Percentiles rank a stretch among this genome's conserved stretches.
These are phyloP conservation scores for Acanthisitta chloris DNA, from an alignment of 2,113 vertebrate species.

Conservation along the genomic window DNA sequence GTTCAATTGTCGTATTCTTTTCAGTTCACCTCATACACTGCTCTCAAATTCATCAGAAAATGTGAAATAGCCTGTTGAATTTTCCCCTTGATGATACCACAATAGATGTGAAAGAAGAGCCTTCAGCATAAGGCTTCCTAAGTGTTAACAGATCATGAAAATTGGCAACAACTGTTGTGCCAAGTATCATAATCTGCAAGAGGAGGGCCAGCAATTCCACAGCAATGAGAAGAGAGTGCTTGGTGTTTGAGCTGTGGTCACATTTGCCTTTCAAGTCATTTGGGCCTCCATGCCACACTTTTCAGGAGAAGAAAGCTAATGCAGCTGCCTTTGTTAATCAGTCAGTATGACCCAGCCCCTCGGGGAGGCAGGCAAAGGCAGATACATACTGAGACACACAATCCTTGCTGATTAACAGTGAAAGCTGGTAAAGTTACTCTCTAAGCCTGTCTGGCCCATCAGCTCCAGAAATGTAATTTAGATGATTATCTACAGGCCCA, in stretches of 20 bases:
- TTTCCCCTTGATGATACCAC: constrained; percentile 51
- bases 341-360: constrained; percentile 62
- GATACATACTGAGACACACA: constrained; percentile 59
- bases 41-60: constrained; percentile 35
- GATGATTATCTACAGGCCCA: constrained; percentile 80
- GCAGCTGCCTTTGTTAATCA: constrained; percentile 81
- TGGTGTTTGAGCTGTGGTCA: constrained; percentile 67
- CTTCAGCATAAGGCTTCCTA: constrained; percentile 56
- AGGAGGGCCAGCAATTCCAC: constrained; percentile 68
- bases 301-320: constrained; percentile 70
- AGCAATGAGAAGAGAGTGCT: constrained; percentile 69
- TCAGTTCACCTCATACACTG: constrained; percentile 9
- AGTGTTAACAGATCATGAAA: constrained; percentile 76
- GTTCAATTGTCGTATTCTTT: constrained; percentile 19
- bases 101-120: constrained; percentile 62
- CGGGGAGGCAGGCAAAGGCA: constrained; percentile 53
- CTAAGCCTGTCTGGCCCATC: constrained; percentile 78
- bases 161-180: constrained; percentile 74
- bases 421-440: constrained; percentile 72
- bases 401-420: constrained; percentile 69
- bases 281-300: constrained; percentile 55
- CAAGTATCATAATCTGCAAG: constrained; percentile 44
- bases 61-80: constrained; percentile 16
- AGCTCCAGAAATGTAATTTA: constrained; percentile 82
- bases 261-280: constrained; percentile 77